Evolutionary conservation across 23 tunicate genomes (phyloP).

Genomic region (Styela clava): DNA sequence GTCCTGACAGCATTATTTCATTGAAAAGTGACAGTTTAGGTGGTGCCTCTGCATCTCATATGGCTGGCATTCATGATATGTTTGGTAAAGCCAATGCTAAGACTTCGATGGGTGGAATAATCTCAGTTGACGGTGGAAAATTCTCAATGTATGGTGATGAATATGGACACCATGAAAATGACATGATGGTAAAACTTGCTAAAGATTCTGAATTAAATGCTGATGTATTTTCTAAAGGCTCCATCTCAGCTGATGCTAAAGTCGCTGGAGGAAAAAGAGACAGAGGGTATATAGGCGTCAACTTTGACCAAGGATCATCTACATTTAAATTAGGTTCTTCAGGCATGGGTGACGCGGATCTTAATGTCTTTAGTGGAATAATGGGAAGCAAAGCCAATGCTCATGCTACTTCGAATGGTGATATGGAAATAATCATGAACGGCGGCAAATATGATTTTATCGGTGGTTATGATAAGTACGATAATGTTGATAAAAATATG

Average conservation of each 20-base stretch:
- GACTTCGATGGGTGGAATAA: too few species aligned
- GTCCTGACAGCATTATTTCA: neutral
- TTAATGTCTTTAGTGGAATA: neutral
- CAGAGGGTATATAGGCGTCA: neutral
- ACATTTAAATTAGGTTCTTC: too few species aligned
- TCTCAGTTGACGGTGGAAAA: neutral
- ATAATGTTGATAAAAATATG: too few species aligned
- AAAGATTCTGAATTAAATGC: neutral
- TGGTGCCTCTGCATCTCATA: neutral
- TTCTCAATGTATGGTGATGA: neutral
- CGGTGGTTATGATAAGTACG: too few species aligned
- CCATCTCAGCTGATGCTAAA: neutral
- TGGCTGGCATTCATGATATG: too few species aligned
- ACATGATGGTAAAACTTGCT: neutral
- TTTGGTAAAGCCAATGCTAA: too few species aligned
- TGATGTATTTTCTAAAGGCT: neutral
- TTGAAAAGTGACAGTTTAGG: neutral
- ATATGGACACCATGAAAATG: neutral
- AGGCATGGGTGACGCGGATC: neutral
- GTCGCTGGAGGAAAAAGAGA: neutral
- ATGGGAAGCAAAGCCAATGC: neutral
- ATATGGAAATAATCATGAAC: neutral
- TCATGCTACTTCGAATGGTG: neutral
- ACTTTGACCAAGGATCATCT: neutral
- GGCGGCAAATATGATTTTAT: neutral